These are phyloP conservation scores for Mystacornis crossleyi DNA, from an alignment of 2,113 vertebrate genomes.

Conservation along the genomic window DNA sequence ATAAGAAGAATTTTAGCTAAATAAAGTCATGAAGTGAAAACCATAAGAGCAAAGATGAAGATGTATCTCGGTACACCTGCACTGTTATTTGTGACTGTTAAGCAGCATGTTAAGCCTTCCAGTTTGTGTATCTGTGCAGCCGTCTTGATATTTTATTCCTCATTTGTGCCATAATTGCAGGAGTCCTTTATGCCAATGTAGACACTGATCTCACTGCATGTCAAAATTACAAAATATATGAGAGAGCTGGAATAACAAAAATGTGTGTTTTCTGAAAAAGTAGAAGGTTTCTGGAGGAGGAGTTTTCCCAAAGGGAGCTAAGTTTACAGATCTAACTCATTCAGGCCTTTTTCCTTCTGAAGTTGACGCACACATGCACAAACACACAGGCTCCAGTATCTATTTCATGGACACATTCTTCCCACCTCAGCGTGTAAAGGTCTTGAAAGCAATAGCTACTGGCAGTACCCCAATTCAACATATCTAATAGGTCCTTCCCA, in stretches of 20 bases:
- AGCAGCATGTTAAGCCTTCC: not conserved
- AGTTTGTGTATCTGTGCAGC: not conserved
- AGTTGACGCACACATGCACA: conserved; percentile 15
- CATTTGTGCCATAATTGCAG: not conserved
- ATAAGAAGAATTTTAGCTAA: not conserved
- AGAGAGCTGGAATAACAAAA: conserved; percentile 8
- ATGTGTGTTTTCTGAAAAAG: not conserved
- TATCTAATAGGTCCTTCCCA: conserved; percentile 37
- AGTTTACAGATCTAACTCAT: conserved; percentile 11
- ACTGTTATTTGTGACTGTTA: not conserved
- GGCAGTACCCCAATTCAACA: conserved; percentile 47
- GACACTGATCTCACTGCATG: conserved; percentile 5
- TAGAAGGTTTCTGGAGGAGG: conserved; percentile 18
- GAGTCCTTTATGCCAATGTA: conserved; percentile 6
- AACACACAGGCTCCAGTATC: conserved; percentile 33
- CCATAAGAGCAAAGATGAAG: not conserved
- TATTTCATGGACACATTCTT: conserved; percentile 59
- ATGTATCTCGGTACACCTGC: not conserved
- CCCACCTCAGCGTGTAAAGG: conserved; percentile 50
- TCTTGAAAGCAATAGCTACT: conserved; percentile 67
- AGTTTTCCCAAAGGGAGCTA: conserved; percentile 30
- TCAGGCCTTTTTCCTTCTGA: not conserved
- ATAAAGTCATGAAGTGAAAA: not conserved
- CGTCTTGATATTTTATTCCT: not conserved
- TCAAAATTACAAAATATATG: not conserved